These are phyloP conservation scores for Acyrthosiphon pisum DNA, from an alignment of 1,140 invertebrate species.

Conservation along the genomic window DNA sequence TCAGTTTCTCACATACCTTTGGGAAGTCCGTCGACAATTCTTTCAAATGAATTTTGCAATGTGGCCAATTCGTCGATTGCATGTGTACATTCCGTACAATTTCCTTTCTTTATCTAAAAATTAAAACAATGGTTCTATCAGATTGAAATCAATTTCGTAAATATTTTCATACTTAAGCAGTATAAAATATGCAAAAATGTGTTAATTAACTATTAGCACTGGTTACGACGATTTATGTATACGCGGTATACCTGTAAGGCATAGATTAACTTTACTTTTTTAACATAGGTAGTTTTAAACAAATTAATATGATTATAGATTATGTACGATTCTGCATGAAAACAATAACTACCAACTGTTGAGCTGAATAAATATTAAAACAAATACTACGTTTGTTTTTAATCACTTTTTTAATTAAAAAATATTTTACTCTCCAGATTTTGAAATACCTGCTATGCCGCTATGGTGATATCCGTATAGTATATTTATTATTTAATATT, in stretches of 20 bases:
- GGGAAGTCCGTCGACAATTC: constrained; percentile 55
- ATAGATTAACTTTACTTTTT: neutral
- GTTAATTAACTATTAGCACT: neutral
- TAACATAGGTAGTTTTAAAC: neutral
- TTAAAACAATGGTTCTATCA: constrained; percentile 29
- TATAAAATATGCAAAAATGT: neutral
- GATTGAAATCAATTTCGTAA: constrained; percentile 12
- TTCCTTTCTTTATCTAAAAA: constrained; percentile 40
- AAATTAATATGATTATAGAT: neutral
- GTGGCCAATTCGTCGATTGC: constrained; percentile 41
- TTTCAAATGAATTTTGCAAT: constrained; percentile 53
- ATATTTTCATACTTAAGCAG: neutral
- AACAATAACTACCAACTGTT: neutral
- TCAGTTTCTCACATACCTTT: constrained; percentile 54
- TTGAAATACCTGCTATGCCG: neutral
- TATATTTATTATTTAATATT: too few relatives aligned
- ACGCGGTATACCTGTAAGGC: neutral
- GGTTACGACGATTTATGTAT: neutral
- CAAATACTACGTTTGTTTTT: neutral
- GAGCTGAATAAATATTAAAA: neutral
- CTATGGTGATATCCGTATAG: too few relatives aligned
- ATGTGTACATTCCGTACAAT: constrained; percentile 23
- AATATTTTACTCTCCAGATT: neutral
- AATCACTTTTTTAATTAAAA: neutral
- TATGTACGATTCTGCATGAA: neutral